Evolutionary conservation across 2,113 vertebrate genomes (phyloP).

Genomic region (Ammodytes dubius): DNA sequence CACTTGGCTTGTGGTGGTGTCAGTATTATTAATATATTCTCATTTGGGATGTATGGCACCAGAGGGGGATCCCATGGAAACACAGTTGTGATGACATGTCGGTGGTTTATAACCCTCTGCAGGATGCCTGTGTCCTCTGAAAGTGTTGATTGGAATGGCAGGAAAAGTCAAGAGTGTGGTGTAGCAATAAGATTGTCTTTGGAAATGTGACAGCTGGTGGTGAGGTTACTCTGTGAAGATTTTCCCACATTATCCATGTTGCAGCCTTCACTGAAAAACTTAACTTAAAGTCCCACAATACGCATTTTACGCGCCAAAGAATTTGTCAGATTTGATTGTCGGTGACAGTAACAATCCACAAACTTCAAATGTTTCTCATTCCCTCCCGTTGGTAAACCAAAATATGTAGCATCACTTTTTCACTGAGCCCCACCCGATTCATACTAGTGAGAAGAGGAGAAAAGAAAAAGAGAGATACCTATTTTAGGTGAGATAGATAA

Average conservation of each 20-base stretch:
- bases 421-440: no score
- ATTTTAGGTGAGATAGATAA: no score
- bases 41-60: constrained; percentile 53
- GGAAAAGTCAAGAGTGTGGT: constrained; percentile 42
- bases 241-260: constrained; percentile 47
- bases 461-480: no score
- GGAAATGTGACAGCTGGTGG: constrained; percentile 42
- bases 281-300: no score
- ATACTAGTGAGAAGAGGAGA: no score
- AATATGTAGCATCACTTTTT: no score
- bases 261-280: constrained; percentile 37
- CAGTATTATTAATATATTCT: constrained; percentile 74
- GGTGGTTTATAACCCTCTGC: constrained; percentile 42
- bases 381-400: no score
- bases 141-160: constrained; percentile 64
- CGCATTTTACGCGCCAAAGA: no score
- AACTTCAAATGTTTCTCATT: no score
- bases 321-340: constrained; percentile 20
- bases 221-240: constrained; percentile 32
- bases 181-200: constrained; percentile 29
- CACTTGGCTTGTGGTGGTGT: constrained; percentile 64
- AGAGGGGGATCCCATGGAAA: constrained; percentile 54
- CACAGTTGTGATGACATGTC: constrained; percentile 36
- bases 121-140: constrained; percentile 37
- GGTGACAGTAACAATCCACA: no score